These are phyloP conservation scores for Acropternis orthonyx DNA, from an alignment of 2,797 vertebrate species.

Conservation along the genomic window DNA sequence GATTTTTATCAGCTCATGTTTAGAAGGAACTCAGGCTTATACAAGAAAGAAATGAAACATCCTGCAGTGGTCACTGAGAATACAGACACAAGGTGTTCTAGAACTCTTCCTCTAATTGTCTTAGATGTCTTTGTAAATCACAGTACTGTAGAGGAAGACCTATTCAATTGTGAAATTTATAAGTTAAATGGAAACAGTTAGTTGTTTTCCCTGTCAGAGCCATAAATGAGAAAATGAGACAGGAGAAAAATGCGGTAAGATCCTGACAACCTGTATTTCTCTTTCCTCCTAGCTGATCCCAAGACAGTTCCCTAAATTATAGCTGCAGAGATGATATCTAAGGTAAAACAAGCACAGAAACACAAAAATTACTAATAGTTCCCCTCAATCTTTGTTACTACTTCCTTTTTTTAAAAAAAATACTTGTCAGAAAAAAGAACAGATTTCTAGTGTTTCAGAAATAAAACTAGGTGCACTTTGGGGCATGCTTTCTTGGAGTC, in stretches of 20 bases:
- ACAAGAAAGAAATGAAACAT: neutral
- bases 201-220: neutral
- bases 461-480: neutral
- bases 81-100: neutral
- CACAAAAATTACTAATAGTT: neutral
- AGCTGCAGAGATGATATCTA: neutral
- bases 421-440: neutral
- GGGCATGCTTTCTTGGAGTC: neutral
- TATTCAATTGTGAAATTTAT: neutral
- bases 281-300: neutral
- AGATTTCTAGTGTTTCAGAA: neutral
- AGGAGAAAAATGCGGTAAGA: neutral
- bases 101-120: neutral
- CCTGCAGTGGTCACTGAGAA: neutral
- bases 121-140: neutral
- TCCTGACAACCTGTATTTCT: neutral
- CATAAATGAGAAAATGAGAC: neutral
- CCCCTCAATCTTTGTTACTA: neutral
- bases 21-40: neutral
- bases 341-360: neutral
- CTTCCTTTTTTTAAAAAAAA: neutral
- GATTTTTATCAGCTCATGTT: neutral
- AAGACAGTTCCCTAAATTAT: slow-evolving; percentile 14
- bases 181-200: neutral
- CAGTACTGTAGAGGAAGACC: neutral